Evolutionary conservation across 2,888 invertebrate species (phyloP).

Genomic region (Carabus problematicus): DNA sequence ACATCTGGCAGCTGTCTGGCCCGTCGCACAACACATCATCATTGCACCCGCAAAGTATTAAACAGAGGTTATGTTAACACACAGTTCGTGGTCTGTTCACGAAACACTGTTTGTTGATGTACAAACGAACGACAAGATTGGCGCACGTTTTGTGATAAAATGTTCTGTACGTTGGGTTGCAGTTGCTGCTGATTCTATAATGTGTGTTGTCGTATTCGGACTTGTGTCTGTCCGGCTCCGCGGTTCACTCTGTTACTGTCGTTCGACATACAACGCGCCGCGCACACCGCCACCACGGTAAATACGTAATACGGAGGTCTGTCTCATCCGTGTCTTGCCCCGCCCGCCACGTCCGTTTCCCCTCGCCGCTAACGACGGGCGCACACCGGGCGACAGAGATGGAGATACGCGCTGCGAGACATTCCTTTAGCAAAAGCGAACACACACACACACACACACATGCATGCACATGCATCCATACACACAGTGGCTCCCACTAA

Average conservation of each 20-base stretch:
- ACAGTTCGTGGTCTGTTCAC: neutral
- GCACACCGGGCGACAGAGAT: slow-evolving; percentile 43
- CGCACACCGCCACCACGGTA: slow-evolving; percentile 29
- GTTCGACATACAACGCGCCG: slow-evolving; percentile 9
- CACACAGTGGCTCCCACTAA: neutral
- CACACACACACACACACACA: slow-evolving; percentile 14
- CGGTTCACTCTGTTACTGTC: neutral
- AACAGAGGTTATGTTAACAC: too few species aligned
- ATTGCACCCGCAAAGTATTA: neutral
- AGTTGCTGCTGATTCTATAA: too few species aligned
- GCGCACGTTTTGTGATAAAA: too few species aligned
- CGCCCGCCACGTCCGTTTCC: slow-evolving; percentile 48
- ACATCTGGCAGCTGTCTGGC: slow-evolving; percentile 21
- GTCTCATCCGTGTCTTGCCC: slow-evolving; percentile 44
- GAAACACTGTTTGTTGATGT: slow-evolving; percentile 5
- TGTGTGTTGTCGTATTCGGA: too few species aligned
- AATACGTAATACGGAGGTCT: slow-evolving; percentile 38
- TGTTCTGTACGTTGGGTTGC: too few species aligned
- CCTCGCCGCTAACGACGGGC: slow-evolving; percentile 44
- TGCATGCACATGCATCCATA: neutral
- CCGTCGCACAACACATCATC: slow-evolving; percentile 14
- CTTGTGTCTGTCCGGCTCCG: too few species aligned
- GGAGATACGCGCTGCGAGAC: slow-evolving; percentile 51
- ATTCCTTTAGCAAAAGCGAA: slow-evolving; percentile 53
- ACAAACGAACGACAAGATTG: neutral